These are phyloP conservation scores for Macroramphosus scolopax DNA, from an alignment of 2,797 vertebrate genomes.

Conservation along the genomic window DNA sequence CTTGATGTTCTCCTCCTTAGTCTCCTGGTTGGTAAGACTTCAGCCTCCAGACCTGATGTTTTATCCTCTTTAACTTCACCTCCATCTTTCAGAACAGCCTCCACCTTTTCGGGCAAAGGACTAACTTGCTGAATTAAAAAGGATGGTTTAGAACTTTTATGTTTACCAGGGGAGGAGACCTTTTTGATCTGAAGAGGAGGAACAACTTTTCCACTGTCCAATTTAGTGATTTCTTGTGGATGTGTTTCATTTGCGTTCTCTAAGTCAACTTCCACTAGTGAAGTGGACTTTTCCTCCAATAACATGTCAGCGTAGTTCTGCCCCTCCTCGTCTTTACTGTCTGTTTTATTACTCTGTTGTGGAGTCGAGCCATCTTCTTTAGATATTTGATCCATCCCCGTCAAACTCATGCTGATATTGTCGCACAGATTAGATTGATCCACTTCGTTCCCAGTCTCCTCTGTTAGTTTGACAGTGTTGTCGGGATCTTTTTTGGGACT, in stretches of 20 bases:
- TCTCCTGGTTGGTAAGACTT: constrained; percentile 49
- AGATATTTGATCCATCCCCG: constrained; percentile 34
- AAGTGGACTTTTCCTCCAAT: constrained; percentile 45
- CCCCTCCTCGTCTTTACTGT: constrained; percentile 34
- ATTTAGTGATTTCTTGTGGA: constrained; percentile 54
- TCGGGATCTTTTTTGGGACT: constrained; percentile 43
- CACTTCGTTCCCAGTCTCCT: constrained; percentile 41
- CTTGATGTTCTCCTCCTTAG: constrained; percentile 61
- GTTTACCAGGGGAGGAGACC: constrained; percentile 78
- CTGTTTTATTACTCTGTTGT: constrained; percentile 30
- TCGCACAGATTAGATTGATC: constrained; percentile 39
- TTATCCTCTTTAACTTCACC: constrained; percentile 52
- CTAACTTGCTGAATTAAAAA: constrained; percentile 77
- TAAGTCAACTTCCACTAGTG: constrained; percentile 53
- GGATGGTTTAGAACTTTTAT: constrained; percentile 76
- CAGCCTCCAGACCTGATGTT: constrained; percentile 27
- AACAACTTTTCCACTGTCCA: constrained; percentile 64
- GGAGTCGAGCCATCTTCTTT: constrained; percentile 29
- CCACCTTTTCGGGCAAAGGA: constrained; percentile 61
- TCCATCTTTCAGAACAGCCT: constrained; percentile 53
- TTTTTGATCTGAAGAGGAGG: constrained; percentile 82
- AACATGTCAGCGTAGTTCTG: constrained; percentile 23
- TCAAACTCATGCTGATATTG: constrained; percentile 31
- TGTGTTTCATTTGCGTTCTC: constrained; percentile 54
- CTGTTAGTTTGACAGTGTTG: constrained; percentile 44